Conservation (phyloP, 30 jellyfish, hydroid and myxozoan species). For the Sanderia malayensis region DNA sequence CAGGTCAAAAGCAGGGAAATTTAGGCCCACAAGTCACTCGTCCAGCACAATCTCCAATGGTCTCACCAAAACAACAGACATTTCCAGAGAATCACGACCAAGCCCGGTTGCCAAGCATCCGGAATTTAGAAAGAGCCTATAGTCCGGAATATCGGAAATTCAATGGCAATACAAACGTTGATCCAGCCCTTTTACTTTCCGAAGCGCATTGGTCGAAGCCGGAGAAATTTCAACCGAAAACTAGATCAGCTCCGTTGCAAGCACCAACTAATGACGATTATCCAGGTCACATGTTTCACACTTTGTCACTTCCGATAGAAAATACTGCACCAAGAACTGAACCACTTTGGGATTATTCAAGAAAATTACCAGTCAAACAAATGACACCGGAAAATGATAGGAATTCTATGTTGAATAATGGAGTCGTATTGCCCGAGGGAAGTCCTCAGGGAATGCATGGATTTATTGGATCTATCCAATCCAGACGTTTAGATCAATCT, state of each 20-base stretch:
- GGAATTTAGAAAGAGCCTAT: constrained; percentile 34
- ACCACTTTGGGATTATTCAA: constrained; percentile 5
- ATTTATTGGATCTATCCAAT: neutral
- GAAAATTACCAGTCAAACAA: constrained; percentile 40
- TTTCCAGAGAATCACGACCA: neutral
- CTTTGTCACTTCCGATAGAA: constrained; percentile 43
- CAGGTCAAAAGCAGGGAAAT: neutral
- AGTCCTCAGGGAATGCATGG: neutral
- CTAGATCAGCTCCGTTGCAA: constrained; percentile 41
- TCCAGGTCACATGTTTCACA: constrained; percentile 53
- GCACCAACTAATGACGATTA: constrained; percentile 14
- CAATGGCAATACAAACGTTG: constrained; percentile 55
- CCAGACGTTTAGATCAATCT: neutral
- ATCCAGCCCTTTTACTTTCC: constrained; percentile 47
- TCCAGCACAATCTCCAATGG: neutral
- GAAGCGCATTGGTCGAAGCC: constrained; percentile 74
- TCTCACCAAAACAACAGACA: neutral
- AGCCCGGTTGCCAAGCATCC: neutral
- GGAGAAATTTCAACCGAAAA: constrained; percentile 21
- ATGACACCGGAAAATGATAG: neutral
- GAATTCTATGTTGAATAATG: too few relatives aligned
- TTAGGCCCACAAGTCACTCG: neutral
- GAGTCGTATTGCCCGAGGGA: too few relatives aligned
- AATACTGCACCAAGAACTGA: constrained; percentile 9
- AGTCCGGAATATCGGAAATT: constrained; percentile 37